Evolutionary conservation across 1,140 invertebrate species (phyloP), one percentile per base, ranked within the genome.

Genomic region (Dryas iulia): DNA sequence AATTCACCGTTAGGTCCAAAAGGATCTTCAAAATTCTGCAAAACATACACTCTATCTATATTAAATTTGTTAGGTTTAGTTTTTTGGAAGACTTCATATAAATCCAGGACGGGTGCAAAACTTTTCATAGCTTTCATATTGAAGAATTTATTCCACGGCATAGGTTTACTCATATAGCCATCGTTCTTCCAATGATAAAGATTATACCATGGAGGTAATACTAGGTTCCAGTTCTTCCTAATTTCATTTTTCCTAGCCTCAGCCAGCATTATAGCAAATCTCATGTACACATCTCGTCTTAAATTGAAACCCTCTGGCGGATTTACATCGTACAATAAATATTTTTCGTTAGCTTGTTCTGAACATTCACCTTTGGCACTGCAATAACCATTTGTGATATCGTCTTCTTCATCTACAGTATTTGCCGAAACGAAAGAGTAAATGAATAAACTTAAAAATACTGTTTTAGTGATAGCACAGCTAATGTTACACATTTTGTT

Each of bases 251-350:
- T 47, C 7, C 59, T 68, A 53, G 69, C 97, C 94, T 93, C 79
- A 94, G 81, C 93, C 0, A 97, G 92, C 76, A 98, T 95, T 59
- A 96, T 95, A 11, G 98, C 97, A 76, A 99, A 93, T 79, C 98
- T 93, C 91, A 99, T 95, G 78, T 98, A 99, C 8, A 99, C 98
- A 94, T 99, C 98, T 69, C 98, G 93, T 58, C 98, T 92, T 66
- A 99, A 93, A 93, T 99, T 99, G 83, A 99, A 99, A 0, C 98
- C 98, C 94, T 99, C 98, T 1, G 96, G 95, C 18, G 95, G 95
- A 92, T 99, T 99, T 0, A 99, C 96, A 91, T 99, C 97, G 89
- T 99, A 99, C 25, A 99, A 93, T 60, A 98, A 61, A 61, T 65
- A 80, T 64, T 76, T 81, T 58, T 73, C 64, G 30, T 39, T 54